Conservation (phyloP, 2,113 vertebrate species). For the Varanus komodoensis region DNA sequence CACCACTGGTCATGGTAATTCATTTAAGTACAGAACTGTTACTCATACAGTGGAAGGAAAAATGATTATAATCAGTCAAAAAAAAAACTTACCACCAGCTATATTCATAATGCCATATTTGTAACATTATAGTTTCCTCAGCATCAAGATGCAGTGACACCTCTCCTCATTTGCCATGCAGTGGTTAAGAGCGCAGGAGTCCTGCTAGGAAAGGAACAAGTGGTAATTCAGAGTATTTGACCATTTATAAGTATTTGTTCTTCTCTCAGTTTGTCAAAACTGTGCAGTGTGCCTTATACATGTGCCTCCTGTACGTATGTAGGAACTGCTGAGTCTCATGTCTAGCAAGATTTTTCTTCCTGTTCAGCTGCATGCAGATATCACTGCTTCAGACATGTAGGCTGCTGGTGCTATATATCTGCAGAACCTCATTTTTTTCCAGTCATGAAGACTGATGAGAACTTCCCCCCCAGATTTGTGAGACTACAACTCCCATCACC, state of each 20-base stretch:
- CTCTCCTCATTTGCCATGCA: no score
- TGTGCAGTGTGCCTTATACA: neutral
- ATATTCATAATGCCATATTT: no score
- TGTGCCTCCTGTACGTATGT: constrained; percentile 1
- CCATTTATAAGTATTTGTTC: neutral
- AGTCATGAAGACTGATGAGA: neutral
- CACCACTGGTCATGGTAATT: neutral
- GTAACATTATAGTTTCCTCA: neutral
- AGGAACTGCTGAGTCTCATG: neutral
- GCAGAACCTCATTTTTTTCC: neutral
- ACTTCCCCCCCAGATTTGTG: neutral
- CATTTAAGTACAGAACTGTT: neutral
- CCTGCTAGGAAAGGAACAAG: neutral
- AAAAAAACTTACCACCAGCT: neutral
- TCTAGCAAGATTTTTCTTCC: neutral
- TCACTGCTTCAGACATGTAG: neutral
- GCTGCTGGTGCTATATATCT: neutral
- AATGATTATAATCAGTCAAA: neutral
- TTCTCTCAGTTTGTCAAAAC: neutral
- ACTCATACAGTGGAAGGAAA: neutral
- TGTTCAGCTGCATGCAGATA: neutral
- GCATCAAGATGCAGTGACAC: neutral
- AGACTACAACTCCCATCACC: neutral
- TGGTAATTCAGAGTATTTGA: neutral
- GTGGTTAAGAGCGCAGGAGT: neutral